These are phyloP conservation scores for Leptodactylus fallax DNA, from an alignment of 2,797 vertebrate genomes.

Conservation along the genomic window DNA sequence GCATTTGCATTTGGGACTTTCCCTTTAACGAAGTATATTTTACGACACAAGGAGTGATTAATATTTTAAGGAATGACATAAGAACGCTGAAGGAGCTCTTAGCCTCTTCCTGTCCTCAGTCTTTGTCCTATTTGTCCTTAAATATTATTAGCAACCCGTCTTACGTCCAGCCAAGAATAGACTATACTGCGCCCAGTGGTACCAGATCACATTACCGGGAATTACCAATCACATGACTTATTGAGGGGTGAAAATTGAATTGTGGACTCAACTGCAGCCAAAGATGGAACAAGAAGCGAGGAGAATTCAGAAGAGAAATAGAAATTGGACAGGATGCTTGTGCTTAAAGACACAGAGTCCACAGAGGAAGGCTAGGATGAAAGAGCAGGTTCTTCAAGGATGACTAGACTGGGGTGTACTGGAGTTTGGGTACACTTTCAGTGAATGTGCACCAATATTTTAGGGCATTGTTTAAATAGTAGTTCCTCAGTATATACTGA, in stretches of 20 bases:
- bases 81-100: neutral
- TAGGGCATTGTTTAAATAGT: neutral
- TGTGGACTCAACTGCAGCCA: neutral
- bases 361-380: neutral
- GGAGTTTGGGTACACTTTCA: too few relatives aligned
- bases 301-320: neutral
- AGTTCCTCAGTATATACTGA: neutral
- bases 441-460: too few relatives aligned
- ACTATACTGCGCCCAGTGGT: neutral
- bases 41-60: too few relatives aligned
- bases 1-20: neutral
- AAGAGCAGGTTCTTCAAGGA: neutral
- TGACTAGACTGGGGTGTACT: neutral
- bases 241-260: neutral
- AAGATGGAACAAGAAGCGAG: neutral
- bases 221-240: neutral
- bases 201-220: neutral
- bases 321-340: neutral
- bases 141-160: neutral
- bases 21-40: too few relatives aligned
- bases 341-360: neutral
- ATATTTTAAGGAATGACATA: too few relatives aligned
- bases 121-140: neutral
- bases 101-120: neutral
- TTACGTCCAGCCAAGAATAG: neutral